These are phyloP conservation scores for Coreius guichenoti DNA, from an alignment of 2,797 vertebrate species.

Conservation along the genomic window DNA sequence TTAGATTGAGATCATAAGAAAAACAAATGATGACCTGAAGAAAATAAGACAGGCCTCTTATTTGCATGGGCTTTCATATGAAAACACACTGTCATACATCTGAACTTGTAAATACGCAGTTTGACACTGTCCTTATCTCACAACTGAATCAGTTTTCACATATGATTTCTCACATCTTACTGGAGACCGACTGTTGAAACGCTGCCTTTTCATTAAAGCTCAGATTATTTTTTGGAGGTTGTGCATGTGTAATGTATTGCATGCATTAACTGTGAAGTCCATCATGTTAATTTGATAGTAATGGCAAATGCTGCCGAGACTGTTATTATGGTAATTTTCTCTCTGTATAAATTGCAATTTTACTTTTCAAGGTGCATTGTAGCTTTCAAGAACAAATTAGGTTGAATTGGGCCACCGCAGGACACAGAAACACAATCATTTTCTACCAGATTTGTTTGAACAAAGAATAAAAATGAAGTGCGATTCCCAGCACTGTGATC, in stretches of 20 bases:
- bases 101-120: too few relatives aligned
- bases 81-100: too few relatives aligned
- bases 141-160: background rate
- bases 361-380: background rate
- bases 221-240: background rate
- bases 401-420: background rate
- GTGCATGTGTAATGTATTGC: background rate
- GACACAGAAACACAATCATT: background rate
- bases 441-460: background rate
- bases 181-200: background rate
- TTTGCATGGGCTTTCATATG: too few relatives aligned
- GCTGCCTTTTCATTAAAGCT: background rate
- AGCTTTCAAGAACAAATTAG: background rate
- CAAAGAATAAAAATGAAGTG: background rate
- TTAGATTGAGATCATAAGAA: background rate
- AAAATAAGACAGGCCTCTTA: background rate
- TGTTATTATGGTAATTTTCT: slow-evolving; percentile 10
- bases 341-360: slow-evolving; percentile 5
- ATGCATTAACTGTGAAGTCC: background rate
- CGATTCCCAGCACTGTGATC: background rate
- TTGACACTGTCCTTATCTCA: background rate
- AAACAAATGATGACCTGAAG: background rate
- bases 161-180: background rate
- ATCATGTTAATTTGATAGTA: background rate
- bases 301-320: background rate